phyloP scores from a whole-genome alignment of 2,113 vertebrate genomes.

The Oryzias curvinotus region DNA sequence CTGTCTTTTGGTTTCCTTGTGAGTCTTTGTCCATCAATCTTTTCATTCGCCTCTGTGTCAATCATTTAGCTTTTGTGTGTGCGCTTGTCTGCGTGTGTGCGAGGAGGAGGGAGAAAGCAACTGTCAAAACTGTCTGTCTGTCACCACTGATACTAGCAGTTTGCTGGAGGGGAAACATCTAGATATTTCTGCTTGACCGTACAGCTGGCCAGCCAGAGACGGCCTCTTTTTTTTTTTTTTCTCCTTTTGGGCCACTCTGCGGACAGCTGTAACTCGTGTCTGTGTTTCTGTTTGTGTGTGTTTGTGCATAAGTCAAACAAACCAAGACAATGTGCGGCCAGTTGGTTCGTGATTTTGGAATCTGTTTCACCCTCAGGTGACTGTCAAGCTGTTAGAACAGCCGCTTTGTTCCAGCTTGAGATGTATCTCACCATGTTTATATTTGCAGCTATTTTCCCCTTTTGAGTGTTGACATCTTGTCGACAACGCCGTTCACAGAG shows the following conservation, averaged over 20 bases:
- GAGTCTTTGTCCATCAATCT: constrained; percentile 42
- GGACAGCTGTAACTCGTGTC: constrained; percentile 24
- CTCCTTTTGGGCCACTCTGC: constrained; percentile 54
- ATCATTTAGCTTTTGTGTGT: constrained; percentile 31
- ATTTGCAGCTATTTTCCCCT: constrained; percentile 81
- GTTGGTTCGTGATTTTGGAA: constrained; percentile 74
- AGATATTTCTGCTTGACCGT: constrained; percentile 76
- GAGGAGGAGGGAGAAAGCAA: constrained; percentile 24
- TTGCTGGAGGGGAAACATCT: constrained; percentile 70
- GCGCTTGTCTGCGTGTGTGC: constrained; percentile 8
- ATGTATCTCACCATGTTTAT: constrained; percentile 79
- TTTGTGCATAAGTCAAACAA: constrained; percentile 44
- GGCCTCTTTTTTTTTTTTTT: constrained; percentile 55
- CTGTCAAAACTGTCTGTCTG: constrained; percentile 66
- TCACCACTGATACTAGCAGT: constrained; percentile 67
- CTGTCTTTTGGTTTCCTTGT: constrained; percentile 3
- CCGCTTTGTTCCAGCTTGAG: constrained; percentile 71
- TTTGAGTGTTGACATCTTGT: constrained; percentile 79
- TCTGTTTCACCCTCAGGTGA: constrained; percentile 75
- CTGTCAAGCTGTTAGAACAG: constrained; percentile 79
- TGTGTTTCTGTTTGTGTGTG: constrained; percentile 26
- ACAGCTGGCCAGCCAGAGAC: constrained; percentile 70
- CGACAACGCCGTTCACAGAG: constrained; percentile 70
- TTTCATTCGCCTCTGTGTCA: constrained; percentile 43
- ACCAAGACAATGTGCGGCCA: constrained; percentile 59